These are phyloP conservation scores for Epirrhoe tristata DNA, from an alignment of 2,888 invertebrate species.

Conservation along the genomic window DNA sequence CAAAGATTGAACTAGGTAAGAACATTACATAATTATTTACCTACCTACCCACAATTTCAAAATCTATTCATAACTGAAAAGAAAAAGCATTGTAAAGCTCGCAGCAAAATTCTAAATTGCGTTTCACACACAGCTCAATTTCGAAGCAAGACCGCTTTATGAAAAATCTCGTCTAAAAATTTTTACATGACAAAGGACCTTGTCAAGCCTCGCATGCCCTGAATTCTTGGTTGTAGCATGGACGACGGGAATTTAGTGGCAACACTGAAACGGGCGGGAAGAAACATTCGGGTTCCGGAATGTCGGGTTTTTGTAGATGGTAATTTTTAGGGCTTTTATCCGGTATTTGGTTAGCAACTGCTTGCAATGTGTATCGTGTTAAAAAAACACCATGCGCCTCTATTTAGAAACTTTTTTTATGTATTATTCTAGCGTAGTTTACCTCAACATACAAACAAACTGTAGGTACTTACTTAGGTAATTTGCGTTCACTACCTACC, in stretches of 20 bases:
- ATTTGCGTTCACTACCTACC: too few relatives aligned
- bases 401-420: too few relatives aligned
- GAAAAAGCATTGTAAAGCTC: conserved; percentile 19
- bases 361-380: not conserved
- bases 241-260: conserved; percentile 27
- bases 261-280: conserved; percentile 23
- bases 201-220: conserved; percentile 27
- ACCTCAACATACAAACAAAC: too few relatives aligned
- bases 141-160: conserved; percentile 29
- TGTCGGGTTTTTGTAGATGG: conserved; percentile 6
- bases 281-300: conserved; percentile 13
- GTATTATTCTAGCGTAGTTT: too few relatives aligned
- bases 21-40: not conserved
- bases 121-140: conserved; percentile 39
- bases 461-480: too few relatives aligned
- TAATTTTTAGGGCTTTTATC: conserved; percentile 18
- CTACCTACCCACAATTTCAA: not conserved
- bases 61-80: not conserved
- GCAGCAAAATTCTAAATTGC: conserved; percentile 38
- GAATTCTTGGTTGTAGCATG: conserved; percentile 31
- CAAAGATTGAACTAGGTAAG: not conserved
- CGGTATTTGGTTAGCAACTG: not conserved
- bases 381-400: too few relatives aligned
- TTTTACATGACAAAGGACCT: conserved; percentile 44
- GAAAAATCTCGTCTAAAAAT: conserved; percentile 42